Evolutionary conservation across 2,797 vertebrate genomes (phyloP), one percentile per base, ranked within the genome.

Genomic region (Micromesistius poutassou): DNA sequence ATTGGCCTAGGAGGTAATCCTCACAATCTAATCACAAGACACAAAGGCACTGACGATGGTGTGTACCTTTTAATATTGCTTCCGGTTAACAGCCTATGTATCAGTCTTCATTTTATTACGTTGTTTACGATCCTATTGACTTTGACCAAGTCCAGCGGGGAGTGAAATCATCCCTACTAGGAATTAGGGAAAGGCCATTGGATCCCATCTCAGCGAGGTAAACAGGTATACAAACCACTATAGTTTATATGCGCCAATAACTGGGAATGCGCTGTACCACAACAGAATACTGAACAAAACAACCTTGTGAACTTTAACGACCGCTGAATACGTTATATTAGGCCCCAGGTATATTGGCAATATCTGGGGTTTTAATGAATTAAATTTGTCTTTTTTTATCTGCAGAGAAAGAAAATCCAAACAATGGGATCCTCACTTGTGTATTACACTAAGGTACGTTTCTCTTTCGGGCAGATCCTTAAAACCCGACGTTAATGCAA

Each of bases 11-110:
- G 50, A 19, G 50, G 50, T 55, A 55, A 55, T 55, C 50, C 16
- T 5, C 50, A 55, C 16, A 6, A 22, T 55, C 16, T 22, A 55
- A 55, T 55, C 50, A 55, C 50, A 55, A 55, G 50, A n/a, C 16
- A 22, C 16, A 6, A 16, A 55, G 50, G 50, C 5, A 16, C 6
- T 22, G 50, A 22, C 19, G 16, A 55, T 5, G 16, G 50, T 55
- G 50, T 55, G 50, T 19, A 55, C 50, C 19, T 55, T 55, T 55
- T 55, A 55, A 55, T 55, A 55, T 55, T 74, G n/a, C 71, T 68
- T 36, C 70, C 5, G 73, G 31, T 80, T 71, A 84, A 76, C 50
- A 55, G 46, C 13, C 46, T 55, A 5, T 55, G 46, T 5, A 55
- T n/a, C 46, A 19, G 19, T 55, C 50, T 55, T 55, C 16, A n/a